Evolutionary conservation across 2,888 invertebrate species (phyloP).

Genomic region (Microchrysa polita): DNA sequence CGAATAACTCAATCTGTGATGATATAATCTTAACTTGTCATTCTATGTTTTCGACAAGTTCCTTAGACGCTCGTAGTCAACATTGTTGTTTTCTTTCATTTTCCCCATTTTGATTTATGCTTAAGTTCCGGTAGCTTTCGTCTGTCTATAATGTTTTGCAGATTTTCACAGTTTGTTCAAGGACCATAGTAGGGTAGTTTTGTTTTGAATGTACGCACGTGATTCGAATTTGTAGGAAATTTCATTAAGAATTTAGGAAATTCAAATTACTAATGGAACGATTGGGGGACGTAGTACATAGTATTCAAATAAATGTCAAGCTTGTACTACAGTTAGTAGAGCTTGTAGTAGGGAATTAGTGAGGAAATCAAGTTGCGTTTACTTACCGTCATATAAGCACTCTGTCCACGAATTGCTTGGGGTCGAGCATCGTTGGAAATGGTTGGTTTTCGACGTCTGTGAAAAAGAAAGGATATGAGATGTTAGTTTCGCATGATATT

Average conservation of each 20-base stretch:
- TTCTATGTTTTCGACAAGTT: too few species aligned
- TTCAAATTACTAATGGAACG: background rate
- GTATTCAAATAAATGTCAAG: background rate
- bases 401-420: slow-evolving; percentile 46
- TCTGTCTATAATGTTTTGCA: too few species aligned
- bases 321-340: too few species aligned
- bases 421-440: slow-evolving; percentile 6
- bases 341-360: background rate
- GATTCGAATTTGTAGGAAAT: slow-evolving; percentile 21
- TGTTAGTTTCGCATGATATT: too few species aligned
- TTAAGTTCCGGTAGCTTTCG: slow-evolving; percentile 24
- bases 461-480: background rate
- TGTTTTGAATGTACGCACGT: slow-evolving; percentile 29
- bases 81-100: background rate
- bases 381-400: slow-evolving; percentile 50
- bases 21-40: too few species aligned
- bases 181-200: background rate
- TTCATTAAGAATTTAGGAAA: slow-evolving; percentile 35
- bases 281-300: background rate
- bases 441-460: slow-evolving; percentile 36
- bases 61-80: too few species aligned
- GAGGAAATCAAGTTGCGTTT: slow-evolving; percentile 17
- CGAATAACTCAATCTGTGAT: too few species aligned
- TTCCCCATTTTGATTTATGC: slow-evolving; percentile 30
- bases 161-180: background rate